Percentiles rank a stretch among this genome's conserved stretches.
Evolutionary conservation across 1,140 invertebrate genomes (phyloP).

Genomic region (Drosophila novamexicana): DNA sequence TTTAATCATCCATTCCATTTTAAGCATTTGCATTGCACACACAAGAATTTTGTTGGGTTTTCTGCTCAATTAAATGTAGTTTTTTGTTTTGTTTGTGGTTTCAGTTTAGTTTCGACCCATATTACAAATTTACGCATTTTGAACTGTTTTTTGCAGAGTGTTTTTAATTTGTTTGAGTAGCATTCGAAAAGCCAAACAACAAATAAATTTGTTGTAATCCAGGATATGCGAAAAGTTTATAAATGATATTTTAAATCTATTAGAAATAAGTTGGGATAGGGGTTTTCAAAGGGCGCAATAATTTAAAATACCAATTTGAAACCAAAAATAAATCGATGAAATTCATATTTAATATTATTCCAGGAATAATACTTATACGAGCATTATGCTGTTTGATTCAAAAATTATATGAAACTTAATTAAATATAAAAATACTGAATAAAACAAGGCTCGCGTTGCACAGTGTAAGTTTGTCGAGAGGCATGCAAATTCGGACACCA

Average conservation of each 20-base stretch:
- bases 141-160: not conserved
- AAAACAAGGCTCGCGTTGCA: not conserved
- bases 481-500: conserved; percentile 4
- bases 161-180: conserved; percentile 6
- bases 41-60: conserved; percentile 6
- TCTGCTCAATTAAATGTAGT: conserved; percentile 5
- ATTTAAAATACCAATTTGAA: not conserved
- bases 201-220: conserved; percentile 1
- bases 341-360: too few species aligned
- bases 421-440: not conserved
- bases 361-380: not conserved
- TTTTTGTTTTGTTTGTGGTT: not conserved
- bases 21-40: not conserved
- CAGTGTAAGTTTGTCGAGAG: not conserved
- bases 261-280: not conserved
- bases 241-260: not conserved
- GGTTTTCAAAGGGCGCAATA: not conserved
- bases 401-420: not conserved
- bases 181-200: not conserved
- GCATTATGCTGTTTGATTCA: not conserved
- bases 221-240: conserved; percentile 4
- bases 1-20: conserved; percentile 1
- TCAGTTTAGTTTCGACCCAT: not conserved
- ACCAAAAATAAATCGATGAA: not conserved
- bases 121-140: conserved; percentile 1